Conservation (phyloP, 2,113 vertebrate genomes). For the Catharus minimus region DNA sequence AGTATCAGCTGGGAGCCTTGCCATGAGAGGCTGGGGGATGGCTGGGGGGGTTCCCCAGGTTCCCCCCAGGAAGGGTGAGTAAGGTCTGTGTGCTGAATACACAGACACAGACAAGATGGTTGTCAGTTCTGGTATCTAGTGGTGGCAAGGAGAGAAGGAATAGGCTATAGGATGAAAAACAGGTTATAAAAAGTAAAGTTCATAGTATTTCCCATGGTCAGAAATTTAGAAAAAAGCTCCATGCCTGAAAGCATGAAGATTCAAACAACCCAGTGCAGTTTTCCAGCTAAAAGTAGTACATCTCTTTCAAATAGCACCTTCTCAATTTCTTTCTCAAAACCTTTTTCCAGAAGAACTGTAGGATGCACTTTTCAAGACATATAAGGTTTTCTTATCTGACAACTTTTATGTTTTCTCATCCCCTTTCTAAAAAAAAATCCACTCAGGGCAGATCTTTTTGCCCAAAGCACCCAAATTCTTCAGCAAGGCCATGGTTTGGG, state of each 20-base stretch:
- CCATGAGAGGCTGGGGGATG: not conserved
- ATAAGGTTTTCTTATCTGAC: not conserved
- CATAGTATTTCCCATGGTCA: not conserved
- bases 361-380: not conserved
- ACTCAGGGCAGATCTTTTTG: not conserved
- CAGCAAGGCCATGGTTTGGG: not conserved
- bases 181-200: not conserved
- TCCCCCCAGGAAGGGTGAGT: not conserved
- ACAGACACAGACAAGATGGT: rapidly evolving
- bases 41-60: too few relatives aligned
- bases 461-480: not conserved
- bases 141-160: not conserved
- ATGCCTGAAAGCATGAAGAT: not conserved
- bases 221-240: not conserved
- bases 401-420: not conserved
- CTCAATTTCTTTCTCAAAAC: not conserved
- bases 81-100: rapidly evolving
- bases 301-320: not conserved
- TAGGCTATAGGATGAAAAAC: not conserved
- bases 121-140: not conserved
- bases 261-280: not conserved
- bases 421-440: rapidly evolving
- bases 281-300: not conserved
- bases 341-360: not conserved
- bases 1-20: not conserved